These are phyloP conservation scores for Seira sanloemensis DNA, from an alignment of 2,888 invertebrate genomes.

Conservation along the genomic window DNA sequence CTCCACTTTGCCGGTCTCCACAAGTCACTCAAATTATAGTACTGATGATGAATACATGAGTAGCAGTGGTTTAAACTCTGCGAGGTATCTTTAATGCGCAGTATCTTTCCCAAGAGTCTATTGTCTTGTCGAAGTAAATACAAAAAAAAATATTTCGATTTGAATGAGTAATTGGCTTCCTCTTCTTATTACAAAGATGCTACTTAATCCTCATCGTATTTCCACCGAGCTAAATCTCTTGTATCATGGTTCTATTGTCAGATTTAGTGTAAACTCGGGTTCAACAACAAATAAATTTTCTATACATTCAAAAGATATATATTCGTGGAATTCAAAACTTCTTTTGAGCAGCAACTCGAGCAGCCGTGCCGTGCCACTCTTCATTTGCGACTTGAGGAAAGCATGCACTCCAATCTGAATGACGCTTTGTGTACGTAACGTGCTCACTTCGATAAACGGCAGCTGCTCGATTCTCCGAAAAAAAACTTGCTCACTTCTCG, in stretches of 20 bases:
- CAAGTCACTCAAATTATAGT: background rate
- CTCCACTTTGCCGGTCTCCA: too few relatives aligned
- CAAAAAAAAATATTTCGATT: too few relatives aligned
- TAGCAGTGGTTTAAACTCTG: background rate
- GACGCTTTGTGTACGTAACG: too few relatives aligned
- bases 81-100: background rate
- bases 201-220: too few relatives aligned
- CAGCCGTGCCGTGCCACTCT: background rate
- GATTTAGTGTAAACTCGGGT: slow-evolving; percentile 19
- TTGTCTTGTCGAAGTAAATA: too few relatives aligned
- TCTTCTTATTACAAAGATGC: too few relatives aligned
- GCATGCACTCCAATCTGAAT: background rate
- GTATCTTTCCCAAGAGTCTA: too few relatives aligned
- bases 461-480: background rate
- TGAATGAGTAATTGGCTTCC: too few relatives aligned
- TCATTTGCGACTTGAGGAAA: background rate
- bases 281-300: slow-evolving; percentile 34
- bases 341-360: background rate
- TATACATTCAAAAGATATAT: background rate
- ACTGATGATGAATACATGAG: background rate
- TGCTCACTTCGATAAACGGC: background rate
- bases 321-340: slow-evolving; percentile 21
- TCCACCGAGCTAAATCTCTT: too few relatives aligned
- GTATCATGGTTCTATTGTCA: too few relatives aligned
- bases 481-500: too few relatives aligned